Evolutionary conservation across 2,797 vertebrate genomes (phyloP), one percentile per base, ranked within the genome.

Genomic region (Lepus townsendii): DNA sequence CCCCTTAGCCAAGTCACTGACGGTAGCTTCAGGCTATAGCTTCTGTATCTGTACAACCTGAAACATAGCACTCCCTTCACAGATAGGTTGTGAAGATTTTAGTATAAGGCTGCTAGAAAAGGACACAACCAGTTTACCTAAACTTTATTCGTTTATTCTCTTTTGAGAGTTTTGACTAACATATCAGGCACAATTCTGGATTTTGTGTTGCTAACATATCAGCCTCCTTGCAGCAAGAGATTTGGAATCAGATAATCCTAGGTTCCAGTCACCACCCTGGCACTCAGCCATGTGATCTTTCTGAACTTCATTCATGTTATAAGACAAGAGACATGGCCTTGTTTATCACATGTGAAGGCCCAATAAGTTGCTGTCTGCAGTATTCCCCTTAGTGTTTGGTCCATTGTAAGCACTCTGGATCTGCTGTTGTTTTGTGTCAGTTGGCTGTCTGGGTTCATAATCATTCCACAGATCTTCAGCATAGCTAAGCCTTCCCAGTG

Each of bases 91-190:
- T 88, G 30, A 57, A 3, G 12, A n/a, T 14, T 68, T 50, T 27
- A 47, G 26, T 16, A 30, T 17, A 71, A 76, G 17, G 50, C 19
- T 54, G 7, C 72, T 35, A 0, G 4, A 26, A 66, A 54, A 32
- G 12, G 42, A 9, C 8, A 30, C 24, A 80, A 54, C 5, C 47
- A 13, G 7, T 35, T 83, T n/a, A 30, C n/a, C 6, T 16, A 72
- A 24, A 32, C 7, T 30, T 72, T 24, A 3, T 10, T 83, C 35
- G 7, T 13, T 30, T 54, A 7, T 3, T 30, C 3, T 32, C 2
- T 85, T 85, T 85, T n/a, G 19, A 75, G 72, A 86, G 2, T 83
- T 75, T 79, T 94, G 10, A 69, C 50, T 68, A 90, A 83, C 65
- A 1, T 7, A 14, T 66, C 19, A 24, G 7, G 9, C 2, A 16